Evolutionary conservation across 2,888 invertebrate genomes (phyloP).

Genomic region (Drosophila quinaria): DNA sequence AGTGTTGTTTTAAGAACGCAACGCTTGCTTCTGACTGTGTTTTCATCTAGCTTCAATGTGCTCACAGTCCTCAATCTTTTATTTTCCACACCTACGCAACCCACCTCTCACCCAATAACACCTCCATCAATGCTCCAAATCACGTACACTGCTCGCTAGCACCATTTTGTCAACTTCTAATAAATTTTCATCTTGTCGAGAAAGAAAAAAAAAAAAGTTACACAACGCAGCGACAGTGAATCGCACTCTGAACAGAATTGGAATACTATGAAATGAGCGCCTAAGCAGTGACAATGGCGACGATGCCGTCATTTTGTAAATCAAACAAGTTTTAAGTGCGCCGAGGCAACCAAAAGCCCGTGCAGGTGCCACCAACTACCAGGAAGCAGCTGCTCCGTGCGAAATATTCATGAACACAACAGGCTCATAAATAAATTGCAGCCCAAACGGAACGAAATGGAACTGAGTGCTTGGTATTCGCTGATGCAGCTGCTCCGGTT

Average conservation of each 20-base stretch:
- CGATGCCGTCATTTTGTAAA: constrained; percentile 68
- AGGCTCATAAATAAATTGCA: constrained; percentile 75
- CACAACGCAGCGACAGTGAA: constrained; percentile 40
- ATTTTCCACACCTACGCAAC: constrained; percentile 20
- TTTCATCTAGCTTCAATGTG: constrained; percentile 12
- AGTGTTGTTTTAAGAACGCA: constrained; percentile 7
- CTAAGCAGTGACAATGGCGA: constrained; percentile 57
- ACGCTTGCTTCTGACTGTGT: neutral
- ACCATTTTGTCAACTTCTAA: constrained; percentile 67
- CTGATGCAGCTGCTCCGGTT: constrained; percentile 56
- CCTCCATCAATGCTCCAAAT: constrained; percentile 43
- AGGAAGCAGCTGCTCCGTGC: constrained; percentile 37
- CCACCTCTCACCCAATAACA: neutral
- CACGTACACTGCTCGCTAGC: constrained; percentile 48
- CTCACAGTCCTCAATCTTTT: constrained; percentile 20
- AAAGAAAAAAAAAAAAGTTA: constrained; percentile 19
- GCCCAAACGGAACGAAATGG: constrained; percentile 49
- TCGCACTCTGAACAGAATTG: constrained; percentile 46
- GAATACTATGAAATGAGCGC: neutral
- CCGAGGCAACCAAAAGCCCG: constrained; percentile 43
- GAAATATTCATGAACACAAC: constrained; percentile 77
- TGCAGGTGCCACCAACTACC: constrained; percentile 38
- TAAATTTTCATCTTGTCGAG: constrained; percentile 51
- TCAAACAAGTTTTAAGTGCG: constrained; percentile 71
- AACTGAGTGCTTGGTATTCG: constrained; percentile 18